Evolutionary conservation across 92 coral and sea anemone genomes (phyloP), one percentile per base, ranked within the genome.

Genomic region (Pocillopora grandis): DNA sequence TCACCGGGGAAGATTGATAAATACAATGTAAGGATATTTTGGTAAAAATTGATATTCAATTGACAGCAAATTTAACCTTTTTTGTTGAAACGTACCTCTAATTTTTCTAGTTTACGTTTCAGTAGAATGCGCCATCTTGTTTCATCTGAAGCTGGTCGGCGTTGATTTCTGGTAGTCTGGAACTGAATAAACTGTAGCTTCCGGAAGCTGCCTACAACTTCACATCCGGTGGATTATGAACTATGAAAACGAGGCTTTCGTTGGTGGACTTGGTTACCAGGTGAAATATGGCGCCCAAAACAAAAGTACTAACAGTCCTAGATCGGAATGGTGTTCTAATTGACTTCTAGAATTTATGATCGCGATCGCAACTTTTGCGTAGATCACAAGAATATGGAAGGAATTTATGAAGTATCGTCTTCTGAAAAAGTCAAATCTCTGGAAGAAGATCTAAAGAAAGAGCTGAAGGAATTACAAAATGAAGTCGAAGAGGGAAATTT

Each of bases 401-500:
- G 97, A 59, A 96, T 96, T 75, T 96, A 94, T 58, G 97, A 96
- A 80, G 89, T 94, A 1, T 96, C 99, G 0, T 92, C 97, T 59
- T 89, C 97, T 1, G 99, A 96, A 61, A 94, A 95, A 62, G 99
- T 96, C 20, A 92, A 90, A 82, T 66, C 98, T 33, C 58, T 93
- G 20, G 99, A 96, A 71, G 98, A 96, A 68, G 99, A 96, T 77
- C 89, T 96, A 17, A 91, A 86, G 11, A 94, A 96, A 72, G 99
- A 96, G 74, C 80, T 96, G 69, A 94, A 94, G 77, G 98, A 96
- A 65, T 87, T 96, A 12, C 99, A 96, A 82, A 92, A 91, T 82
- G 99, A 95, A 83, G 93, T 96, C 71, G 99, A 96, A 82, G 99
- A 96, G 61, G 94, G 98, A 79, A 95, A 91, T 74, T 92, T 92